Percentiles rank a stretch among this genome's conserved stretches.
phyloP scores from a whole-genome alignment of 2,113 vertebrate genomes.

The Elephas maximus region DNA sequence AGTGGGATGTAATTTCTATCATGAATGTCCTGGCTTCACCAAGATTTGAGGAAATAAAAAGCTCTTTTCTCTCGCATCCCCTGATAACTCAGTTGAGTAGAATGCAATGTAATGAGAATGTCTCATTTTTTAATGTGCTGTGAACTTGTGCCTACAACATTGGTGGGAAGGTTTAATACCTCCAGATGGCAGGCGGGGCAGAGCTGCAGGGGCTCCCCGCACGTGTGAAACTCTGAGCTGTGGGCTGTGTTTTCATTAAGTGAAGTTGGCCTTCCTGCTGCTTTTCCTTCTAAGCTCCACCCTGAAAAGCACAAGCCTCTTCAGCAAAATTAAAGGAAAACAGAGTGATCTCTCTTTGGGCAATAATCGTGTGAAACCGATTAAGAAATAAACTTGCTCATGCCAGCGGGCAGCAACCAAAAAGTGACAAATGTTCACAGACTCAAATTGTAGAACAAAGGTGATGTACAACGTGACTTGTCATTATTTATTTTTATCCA shows the following conservation, averaged over 20 bases:
- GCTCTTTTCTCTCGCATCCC: neutral
- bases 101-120: slow-evolving; percentile 42
- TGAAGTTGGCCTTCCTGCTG: slow-evolving; percentile 67
- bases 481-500: slow-evolving; percentile 49
- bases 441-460: slow-evolving; percentile 39
- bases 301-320: slow-evolving; percentile 62
- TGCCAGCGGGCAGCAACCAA: slow-evolving; percentile 60
- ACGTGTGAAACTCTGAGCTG: slow-evolving; percentile 60
- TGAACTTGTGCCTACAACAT: neutral
- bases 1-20: neutral
- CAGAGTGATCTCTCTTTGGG: slow-evolving; percentile 68
- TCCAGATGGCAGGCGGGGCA: neutral
- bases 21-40: neutral
- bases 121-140: slow-evolving; percentile 56
- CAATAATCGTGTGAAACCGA: slow-evolving; percentile 71
- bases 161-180: neutral
- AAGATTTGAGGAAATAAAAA: neutral
- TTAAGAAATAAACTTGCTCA: slow-evolving; percentile 72
- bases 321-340: slow-evolving; percentile 75
- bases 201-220: neutral
- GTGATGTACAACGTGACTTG: neutral
- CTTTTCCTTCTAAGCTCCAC: slow-evolving; percentile 57
- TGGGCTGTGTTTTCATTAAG: slow-evolving; percentile 71
- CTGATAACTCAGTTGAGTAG: neutral
- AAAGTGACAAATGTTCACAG: slow-evolving; percentile 16